Base-by-base conservation (phyloP, 2,113 vertebrate genomes). In the Tursiops truncatus region DNA sequence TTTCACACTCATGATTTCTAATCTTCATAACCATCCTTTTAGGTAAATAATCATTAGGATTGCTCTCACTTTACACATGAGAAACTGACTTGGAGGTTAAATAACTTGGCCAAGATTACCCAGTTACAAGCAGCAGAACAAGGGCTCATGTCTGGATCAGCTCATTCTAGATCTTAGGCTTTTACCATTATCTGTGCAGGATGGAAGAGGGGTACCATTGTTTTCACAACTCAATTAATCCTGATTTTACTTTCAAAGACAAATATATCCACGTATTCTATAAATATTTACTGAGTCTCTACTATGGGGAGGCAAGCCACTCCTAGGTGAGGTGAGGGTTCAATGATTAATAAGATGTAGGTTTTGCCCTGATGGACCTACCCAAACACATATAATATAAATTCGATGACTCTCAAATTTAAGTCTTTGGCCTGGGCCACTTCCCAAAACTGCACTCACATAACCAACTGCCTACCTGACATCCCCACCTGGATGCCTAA, bases 181-280 rank as follows among this genome's bases (percentile, higher is more conserved):
- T 96, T 81, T 71, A 33, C 33, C 44, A 12, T 58, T 63, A 63
- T 71, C 33, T 44, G 12, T 33, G 3, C 25, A 11, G 33, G 38
- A 83, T 56, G 21, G 13, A n/a, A 62, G 53, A 8, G 0, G 20
- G 17, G 18, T 79, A 20, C 53, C 74, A 36, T 53, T 50, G 38
- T 79, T 74, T 50, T 65, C 62, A 50, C 77, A 90, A 21, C 33
- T 81, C 58, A 44, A 26, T 76, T 60, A 97, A 80, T 31, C 23
- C 15, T 93, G 68, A 25, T n/a, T 88, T 91, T 53, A 62, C 77
- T 89, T 96, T 91, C 63, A 91, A 3, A 91, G n/a, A 82, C 6
- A 76, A 58, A 60, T 83, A 79, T 7, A 82, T 56, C 68, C 33
- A 38, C 25, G 9, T n/a, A 23, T 17, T 86, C 74, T 90, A 44